Conservation (phyloP, 2,113 vertebrate genomes). For the Pollachius pollachius region DNA sequence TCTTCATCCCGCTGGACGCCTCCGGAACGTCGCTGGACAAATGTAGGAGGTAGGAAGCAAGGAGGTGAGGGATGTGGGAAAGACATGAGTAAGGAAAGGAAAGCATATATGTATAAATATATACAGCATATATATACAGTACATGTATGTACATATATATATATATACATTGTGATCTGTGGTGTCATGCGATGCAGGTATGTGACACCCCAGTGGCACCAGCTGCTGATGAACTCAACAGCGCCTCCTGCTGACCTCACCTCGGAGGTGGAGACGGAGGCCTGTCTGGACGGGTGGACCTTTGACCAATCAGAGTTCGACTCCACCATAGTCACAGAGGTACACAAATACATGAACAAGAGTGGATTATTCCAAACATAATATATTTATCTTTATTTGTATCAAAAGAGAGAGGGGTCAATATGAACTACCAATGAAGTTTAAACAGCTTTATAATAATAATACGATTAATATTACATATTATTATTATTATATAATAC, state of each 20-base stretch:
- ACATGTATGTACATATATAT: too few relatives aligned
- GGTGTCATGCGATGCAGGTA: conserved; percentile 26
- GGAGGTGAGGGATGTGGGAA: not conserved
- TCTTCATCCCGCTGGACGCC: conserved; percentile 62
- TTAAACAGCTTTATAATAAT: too few relatives aligned
- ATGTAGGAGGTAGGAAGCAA: conserved; percentile 61
- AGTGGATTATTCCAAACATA: not conserved
- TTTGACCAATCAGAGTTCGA: conserved; percentile 76
- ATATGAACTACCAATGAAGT: too few relatives aligned
- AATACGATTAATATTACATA: too few relatives aligned
- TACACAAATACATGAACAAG: conserved; percentile 33
- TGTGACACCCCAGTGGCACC: conserved; percentile 47
- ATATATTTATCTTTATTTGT: too few relatives aligned
- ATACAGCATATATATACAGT: too few relatives aligned
- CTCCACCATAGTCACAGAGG: conserved; percentile 83
- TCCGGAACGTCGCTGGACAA: conserved; percentile 57
- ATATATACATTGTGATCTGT: not conserved
- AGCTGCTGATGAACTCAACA: conserved; percentile 38
- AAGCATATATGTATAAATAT: too few relatives aligned
- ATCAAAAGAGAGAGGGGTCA: too few relatives aligned
- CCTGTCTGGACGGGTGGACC: conserved; percentile 80
- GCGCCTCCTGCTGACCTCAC: not conserved
- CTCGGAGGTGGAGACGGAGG: conserved; percentile 56
- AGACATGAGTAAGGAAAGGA: not conserved
- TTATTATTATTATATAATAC: too few relatives aligned